Evolutionary conservation across 1,140 invertebrate species (phyloP), one percentile per base, ranked within the genome.

Genomic region (Subanguina moxae): DNA sequence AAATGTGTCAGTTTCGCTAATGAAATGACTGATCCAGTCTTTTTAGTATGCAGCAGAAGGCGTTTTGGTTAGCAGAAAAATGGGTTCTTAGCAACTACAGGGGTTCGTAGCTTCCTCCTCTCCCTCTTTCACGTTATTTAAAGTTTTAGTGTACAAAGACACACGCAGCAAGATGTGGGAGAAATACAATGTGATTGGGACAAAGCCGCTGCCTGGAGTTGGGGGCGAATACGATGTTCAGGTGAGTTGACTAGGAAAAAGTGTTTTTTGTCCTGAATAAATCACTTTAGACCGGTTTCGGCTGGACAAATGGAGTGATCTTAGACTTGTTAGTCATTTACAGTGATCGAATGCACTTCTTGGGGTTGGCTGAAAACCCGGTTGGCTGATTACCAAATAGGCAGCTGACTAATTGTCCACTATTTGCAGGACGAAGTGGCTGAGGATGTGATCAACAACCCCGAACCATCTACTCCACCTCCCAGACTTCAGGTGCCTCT

Each of bases 171-270:
- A 21, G 13, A 94, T 94, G 78, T 82, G 75, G 74, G 78, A 80
- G 58, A 80, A 80, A 61, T 80, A 80, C 63, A 67, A 76, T 56
- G 78, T 80, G 13, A 58, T 62, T n/a, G 61, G 61, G 8, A 65
- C 48, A 21, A 57, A 67, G 30, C 72, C 72, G 23, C 65, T 71
- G 23, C 45, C 67, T 19, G 93, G 92, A 0, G 88, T 89, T 7
- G 92, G 92, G 0, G 93, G 93, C 0, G 93, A 96, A 84, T 95
- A 95, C 81, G 84, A 84, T 0, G 89, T 92, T n/a, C 78, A 78
- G 38, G 65, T 73, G 27, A 19, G 59, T 11, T 19, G 48, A 52
- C 32, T 38, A 38, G 11, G 11, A 38, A 5, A 38, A 38, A 38
- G n/a, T n/a, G n/a, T n/a, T 38, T 38, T 11, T 38, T 11, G 32